Evolutionary conservation across 2,888 invertebrate species (phyloP), one percentile per base, ranked within the genome.

Genomic region (Phanerotoma sp.): DNA sequence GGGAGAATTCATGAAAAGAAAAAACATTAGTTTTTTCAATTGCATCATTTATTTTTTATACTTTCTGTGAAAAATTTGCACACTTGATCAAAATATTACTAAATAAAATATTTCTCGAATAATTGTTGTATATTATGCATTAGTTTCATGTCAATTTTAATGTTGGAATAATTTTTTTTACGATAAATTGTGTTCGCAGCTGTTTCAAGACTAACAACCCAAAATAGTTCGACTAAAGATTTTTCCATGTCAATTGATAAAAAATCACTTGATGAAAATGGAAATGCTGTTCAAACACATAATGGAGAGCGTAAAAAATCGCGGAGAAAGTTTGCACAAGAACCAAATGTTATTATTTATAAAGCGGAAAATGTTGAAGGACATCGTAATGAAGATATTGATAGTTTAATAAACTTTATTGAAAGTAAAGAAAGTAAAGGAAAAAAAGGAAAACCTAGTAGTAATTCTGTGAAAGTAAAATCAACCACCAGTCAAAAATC

Each of bases 211-310:
- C 54, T 69, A 42, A 65, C 67, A 53, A 60, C 70, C 44, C 72
- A 70, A 54, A 72, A 72, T 52, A 66, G 68, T 25, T 65, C 70
- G 16, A 62, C 63, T 45, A 68, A 69, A 50, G 70, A 69, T 49
- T 61, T 67, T 20, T 61, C 66, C n/a, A 51, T 59, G 47, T 64
- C 73, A 41, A 71, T 69, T 44, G 77, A 77, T 35, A 77, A 84
- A 82, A 88, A 86, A 77, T 81, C 86, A 60, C 79, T 87, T 58
- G 91, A 91, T 78, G 91, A 91, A 79, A 91, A 91, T 73, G 89
- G 89, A 58, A 91, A 91, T 75, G 83, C 89, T 32, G 79, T 90
- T 51, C 83, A 83, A 70, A 81, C 69, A 30, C 73, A 74, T 45
- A 69, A 70, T 46, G 66, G 70, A 16, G 70, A 73, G 49, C 67